Evolutionary conservation across 1,140 invertebrate species (phyloP).

Genomic region (Plutomurus gul): DNA sequence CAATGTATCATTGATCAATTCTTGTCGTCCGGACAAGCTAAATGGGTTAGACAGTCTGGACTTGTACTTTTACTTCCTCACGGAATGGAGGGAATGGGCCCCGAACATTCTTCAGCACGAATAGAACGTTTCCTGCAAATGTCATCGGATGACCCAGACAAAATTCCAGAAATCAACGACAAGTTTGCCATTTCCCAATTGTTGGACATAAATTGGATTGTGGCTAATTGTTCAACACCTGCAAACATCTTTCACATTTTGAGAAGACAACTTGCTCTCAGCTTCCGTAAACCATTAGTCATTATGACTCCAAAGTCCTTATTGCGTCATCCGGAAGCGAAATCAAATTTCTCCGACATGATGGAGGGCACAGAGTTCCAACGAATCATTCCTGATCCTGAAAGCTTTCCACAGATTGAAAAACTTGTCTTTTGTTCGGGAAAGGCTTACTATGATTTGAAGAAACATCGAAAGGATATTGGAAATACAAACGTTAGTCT

Average conservation of each 20-base stretch:
- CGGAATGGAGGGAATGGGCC: slow-evolving; percentile 98
- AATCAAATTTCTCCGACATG: slow-evolving; percentile 94
- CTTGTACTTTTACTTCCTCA: slow-evolving; percentile 94
- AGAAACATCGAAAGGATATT: slow-evolving; percentile 79
- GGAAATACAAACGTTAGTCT: slow-evolving; percentile 80
- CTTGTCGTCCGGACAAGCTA: slow-evolving; percentile 92
- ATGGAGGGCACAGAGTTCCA: slow-evolving; percentile 76
- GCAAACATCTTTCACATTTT: slow-evolving; percentile 97
- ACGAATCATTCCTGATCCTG: slow-evolving; percentile 57
- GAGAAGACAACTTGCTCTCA: slow-evolving; percentile 90
- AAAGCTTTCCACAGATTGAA: slow-evolving; percentile 66
- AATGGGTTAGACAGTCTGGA: slow-evolving; percentile 97
- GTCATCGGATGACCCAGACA: slow-evolving; percentile 95
- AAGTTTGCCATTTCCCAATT: slow-evolving; percentile 77
- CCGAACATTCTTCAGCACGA: slow-evolving; percentile 94
- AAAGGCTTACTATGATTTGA: slow-evolving; percentile 89
- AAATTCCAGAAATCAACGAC: slow-evolving; percentile 77
- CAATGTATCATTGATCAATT: slow-evolving; percentile 99
- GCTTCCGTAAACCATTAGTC: slow-evolving; percentile 95
- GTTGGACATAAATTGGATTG: slow-evolving; percentile 97
- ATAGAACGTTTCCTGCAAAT: slow-evolving; percentile 94
- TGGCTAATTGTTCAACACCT: slow-evolving; percentile 95
- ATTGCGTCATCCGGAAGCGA: slow-evolving; percentile 90
- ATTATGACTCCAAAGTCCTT: slow-evolving; percentile 97
- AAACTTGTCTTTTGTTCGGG: slow-evolving; percentile 81